phyloP scores from a whole-genome alignment of 2,113 vertebrate genomes.

The Lophochroa leadbeateri region DNA sequence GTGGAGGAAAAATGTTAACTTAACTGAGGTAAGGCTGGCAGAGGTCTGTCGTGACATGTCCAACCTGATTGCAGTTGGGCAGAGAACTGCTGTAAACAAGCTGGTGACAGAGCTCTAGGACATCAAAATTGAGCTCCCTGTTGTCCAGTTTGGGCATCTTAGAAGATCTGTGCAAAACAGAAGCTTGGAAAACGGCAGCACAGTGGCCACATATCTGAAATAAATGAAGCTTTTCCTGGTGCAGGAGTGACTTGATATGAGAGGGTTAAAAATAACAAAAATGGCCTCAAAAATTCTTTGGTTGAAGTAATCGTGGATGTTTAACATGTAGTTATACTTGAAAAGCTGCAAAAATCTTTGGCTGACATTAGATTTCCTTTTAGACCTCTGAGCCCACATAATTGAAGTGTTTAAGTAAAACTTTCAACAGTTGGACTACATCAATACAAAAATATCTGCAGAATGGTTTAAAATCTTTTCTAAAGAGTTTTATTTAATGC shows the following conservation, averaged over 20 bases:
- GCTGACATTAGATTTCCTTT: background rate
- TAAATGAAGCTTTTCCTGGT: background rate
- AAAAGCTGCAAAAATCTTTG: background rate
- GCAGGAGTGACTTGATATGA: background rate
- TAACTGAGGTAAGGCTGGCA: background rate
- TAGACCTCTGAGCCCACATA: rapidly evolving
- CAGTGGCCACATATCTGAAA: background rate
- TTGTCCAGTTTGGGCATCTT: background rate
- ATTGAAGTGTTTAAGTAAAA: background rate
- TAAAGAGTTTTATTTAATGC: background rate
- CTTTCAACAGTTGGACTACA: background rate
- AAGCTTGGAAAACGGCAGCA: background rate
- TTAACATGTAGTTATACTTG: background rate
- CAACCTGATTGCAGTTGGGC: background rate
- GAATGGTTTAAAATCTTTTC: background rate
- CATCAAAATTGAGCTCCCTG: rapidly evolving
- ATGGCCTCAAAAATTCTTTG: background rate
- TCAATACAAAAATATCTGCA: background rate
- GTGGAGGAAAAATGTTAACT: background rate
- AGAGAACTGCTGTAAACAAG: background rate
- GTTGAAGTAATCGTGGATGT: background rate
- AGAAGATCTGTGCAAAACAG: background rate
- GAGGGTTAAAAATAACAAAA: background rate
- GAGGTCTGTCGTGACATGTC: background rate
- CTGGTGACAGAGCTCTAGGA: background rate